Evolutionary conservation across 2,888 invertebrate species (phyloP).

Genomic region (Erebia aethiops): DNA sequence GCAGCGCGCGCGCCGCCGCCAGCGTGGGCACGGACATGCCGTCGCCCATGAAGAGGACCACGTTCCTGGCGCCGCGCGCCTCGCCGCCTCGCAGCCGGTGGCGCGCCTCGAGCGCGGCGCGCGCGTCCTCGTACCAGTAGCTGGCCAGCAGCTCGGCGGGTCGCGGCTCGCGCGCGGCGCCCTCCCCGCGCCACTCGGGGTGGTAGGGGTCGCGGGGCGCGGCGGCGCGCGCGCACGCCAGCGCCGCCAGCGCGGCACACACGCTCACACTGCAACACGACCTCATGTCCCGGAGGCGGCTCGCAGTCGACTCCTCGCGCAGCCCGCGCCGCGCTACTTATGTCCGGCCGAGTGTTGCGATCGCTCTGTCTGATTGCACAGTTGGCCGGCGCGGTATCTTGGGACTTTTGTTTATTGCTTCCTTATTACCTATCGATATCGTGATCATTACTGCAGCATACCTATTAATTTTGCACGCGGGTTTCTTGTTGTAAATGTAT

Average conservation of each 20-base stretch:
- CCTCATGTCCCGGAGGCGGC: not conserved
- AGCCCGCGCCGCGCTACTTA: no score
- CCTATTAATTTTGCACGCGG: no score
- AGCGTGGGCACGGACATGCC: conserved; percentile 89
- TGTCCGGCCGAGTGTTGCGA: not conserved
- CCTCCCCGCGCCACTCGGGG: not conserved
- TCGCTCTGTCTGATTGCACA: not conserved
- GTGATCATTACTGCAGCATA: no score
- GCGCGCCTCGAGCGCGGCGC: conserved; percentile 50
- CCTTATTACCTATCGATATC: no score
- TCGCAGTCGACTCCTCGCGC: not conserved
- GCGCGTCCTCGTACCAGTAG: not conserved
- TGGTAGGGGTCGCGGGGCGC: not conserved
- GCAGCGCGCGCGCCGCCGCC: conserved; percentile 85
- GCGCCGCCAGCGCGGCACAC: no score
- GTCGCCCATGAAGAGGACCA: conserved; percentile 89
- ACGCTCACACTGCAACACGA: not conserved
- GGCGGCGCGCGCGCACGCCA: not conserved
- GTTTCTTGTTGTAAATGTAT: no score
- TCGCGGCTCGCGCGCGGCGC: not conserved
- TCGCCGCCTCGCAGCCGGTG: conserved; percentile 47
- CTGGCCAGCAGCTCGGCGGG: not conserved
- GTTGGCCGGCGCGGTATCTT: no score
- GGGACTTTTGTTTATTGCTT: no score
- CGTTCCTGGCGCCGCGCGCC: conserved; percentile 68